These are phyloP conservation scores for Hedychridium roseum DNA, from an alignment of 2,888 invertebrate species.

Conservation along the genomic window DNA sequence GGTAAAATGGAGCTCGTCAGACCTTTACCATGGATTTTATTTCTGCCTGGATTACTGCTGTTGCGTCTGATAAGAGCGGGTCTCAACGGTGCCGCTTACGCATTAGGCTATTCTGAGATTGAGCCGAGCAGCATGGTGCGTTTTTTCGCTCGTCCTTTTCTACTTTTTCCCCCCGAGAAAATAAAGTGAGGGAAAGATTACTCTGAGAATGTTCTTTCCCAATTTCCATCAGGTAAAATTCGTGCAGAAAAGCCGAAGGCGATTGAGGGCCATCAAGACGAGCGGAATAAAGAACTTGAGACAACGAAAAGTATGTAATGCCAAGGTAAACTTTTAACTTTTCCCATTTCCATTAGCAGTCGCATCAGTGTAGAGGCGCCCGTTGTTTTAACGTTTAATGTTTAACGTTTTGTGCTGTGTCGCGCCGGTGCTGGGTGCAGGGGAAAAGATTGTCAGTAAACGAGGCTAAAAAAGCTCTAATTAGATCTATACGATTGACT, in stretches of 20 bases:
- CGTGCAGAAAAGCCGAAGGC: conserved; percentile 67
- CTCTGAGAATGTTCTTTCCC: neutral
- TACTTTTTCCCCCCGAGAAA: no score
- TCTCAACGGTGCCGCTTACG: conserved; percentile 64
- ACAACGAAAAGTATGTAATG: conserved; percentile 11
- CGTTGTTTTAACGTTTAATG: no score
- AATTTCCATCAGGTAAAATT: conserved; percentile 68
- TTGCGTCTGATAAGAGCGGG: conserved; percentile 64
- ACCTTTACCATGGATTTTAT: conserved; percentile 70
- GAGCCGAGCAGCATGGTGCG: conserved; percentile 67
- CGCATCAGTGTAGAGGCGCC: no score
- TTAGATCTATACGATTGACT: conserved; percentile 50
- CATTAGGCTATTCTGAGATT: conserved; percentile 66
- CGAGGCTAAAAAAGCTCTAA: conserved; percentile 49
- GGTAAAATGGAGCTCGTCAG: conserved; percentile 66
- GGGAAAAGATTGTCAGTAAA: conserved; percentile 43
- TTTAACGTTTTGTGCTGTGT: no score
- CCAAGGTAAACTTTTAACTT: conserved; percentile 34
- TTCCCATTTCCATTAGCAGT: no score
- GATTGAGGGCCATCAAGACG: conserved; percentile 66
- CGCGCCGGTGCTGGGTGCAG: conserved; percentile 55
- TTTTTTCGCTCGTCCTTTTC: neutral
- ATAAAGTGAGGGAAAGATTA: neutral
- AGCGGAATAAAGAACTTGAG: conserved; percentile 65
- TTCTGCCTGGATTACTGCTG: conserved; percentile 65